These are phyloP conservation scores for Druceiella hillmani DNA, from an alignment of 2,888 invertebrate genomes.

Conservation along the genomic window DNA sequence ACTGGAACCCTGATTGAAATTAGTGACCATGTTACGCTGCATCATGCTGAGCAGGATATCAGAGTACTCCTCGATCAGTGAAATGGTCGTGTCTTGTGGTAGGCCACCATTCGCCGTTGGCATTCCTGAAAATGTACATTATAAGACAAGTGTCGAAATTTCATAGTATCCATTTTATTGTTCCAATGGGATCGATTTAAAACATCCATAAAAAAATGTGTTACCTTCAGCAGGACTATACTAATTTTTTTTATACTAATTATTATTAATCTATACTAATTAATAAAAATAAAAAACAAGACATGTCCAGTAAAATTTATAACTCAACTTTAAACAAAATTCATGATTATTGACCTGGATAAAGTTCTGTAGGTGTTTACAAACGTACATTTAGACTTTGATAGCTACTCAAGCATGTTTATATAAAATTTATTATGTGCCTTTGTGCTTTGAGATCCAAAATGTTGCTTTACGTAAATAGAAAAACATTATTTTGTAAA, in stretches of 20 bases:
- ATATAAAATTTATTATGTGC: no score
- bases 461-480: no score
- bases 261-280: background rate
- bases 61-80: constrained; percentile 58
- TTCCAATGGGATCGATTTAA: no score
- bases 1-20: constrained; percentile 36
- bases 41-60: constrained; percentile 55
- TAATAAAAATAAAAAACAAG: constrained; percentile 1
- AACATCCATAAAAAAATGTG: constrained; percentile 4
- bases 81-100: no score
- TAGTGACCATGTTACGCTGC: constrained; percentile 47
- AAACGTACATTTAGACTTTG: no score
- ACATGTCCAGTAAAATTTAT: background rate
- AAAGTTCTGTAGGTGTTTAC: no score
- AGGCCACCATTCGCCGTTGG: constrained; percentile 33
- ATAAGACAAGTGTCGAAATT: no score
- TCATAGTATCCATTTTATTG: no score
- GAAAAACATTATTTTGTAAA: no score
- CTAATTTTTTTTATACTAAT: background rate
- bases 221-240: background rate
- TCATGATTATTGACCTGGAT: background rate
- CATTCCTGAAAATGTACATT: constrained; percentile 22
- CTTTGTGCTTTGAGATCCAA: no score
- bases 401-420: no score
- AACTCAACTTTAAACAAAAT: background rate